phyloP scores from a whole-genome alignment of 2,888 invertebrate species.

The Chymomyza amoena region DNA sequence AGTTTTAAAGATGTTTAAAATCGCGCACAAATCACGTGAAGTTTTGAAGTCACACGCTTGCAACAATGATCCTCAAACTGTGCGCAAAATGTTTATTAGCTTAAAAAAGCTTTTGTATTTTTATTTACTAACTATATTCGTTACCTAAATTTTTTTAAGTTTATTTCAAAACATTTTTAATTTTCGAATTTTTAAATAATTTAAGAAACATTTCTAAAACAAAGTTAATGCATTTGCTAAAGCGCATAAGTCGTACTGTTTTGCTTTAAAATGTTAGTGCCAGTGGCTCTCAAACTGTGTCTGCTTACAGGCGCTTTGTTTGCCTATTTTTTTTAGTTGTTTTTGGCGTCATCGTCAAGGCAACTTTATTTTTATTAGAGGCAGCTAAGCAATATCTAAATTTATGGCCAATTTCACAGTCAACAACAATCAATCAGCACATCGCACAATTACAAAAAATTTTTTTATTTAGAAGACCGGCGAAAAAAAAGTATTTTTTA shows the following conservation, averaged over 20 bases:
- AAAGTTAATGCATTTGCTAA: too few relatives aligned
- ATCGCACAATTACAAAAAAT: slow-evolving; percentile 35
- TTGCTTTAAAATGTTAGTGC: neutral
- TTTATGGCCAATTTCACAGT: slow-evolving; percentile 59
- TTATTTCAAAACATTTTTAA: neutral
- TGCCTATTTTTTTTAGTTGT: slow-evolving; percentile 15
- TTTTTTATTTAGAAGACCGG: neutral
- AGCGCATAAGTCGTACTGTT: neutral
- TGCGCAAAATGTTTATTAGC: too few relatives aligned
- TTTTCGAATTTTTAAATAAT: neutral
- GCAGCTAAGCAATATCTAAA: slow-evolving; percentile 20
- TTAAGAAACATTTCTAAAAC: slow-evolving; percentile 8
- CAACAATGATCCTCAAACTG: too few relatives aligned
- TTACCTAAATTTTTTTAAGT: neutral
- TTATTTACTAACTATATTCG: too few relatives aligned
- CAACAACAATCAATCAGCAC: slow-evolving; percentile 58
- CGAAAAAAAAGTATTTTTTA: slow-evolving; percentile 43
- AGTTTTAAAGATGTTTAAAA: too few relatives aligned
- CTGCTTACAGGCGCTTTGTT: neutral
- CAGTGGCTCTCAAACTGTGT: slow-evolving; percentile 11
- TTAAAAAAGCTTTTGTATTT: too few relatives aligned
- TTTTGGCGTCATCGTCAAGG: slow-evolving; percentile 26
- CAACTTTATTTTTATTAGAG: slow-evolving; percentile 31
- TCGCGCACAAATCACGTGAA: too few relatives aligned
- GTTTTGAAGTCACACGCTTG: too few relatives aligned